Evolutionary conservation across 2,113 vertebrate species (phyloP).

Genomic region (Centropus bengalensis): DNA sequence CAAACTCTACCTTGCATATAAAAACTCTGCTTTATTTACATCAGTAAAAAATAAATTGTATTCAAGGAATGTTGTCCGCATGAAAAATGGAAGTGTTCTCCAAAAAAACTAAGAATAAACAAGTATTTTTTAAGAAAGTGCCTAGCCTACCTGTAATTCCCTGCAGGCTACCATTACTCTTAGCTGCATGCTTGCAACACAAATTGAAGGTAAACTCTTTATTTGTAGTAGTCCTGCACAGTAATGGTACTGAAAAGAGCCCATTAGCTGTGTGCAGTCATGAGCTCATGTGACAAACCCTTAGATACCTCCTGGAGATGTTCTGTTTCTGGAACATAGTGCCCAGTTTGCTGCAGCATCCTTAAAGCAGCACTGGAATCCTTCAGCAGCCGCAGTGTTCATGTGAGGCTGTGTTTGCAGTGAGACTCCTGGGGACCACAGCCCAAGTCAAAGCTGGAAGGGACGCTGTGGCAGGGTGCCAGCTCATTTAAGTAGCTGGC

Average conservation of each 20-base stretch:
- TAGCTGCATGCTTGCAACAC: neutral
- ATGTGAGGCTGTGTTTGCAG: neutral
- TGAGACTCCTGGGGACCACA: neutral
- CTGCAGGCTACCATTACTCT: neutral
- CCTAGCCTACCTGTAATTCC: neutral
- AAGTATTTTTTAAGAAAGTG: neutral
- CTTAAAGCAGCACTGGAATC: neutral
- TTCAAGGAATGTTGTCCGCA: neutral
- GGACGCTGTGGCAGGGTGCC: neutral
- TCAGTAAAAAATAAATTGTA: conserved; percentile 15
- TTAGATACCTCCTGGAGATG: neutral
- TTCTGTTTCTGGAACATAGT: neutral
- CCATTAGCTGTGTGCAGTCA: neutral
- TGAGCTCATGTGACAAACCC: neutral
- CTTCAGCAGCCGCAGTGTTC: neutral
- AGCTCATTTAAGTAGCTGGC: neutral
- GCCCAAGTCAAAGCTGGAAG: neutral
- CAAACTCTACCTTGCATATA: neutral
- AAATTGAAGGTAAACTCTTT: neutral
- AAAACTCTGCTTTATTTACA: conserved; percentile 51
- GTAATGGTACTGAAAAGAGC: neutral
- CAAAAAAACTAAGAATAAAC: neutral
- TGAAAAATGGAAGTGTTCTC: neutral
- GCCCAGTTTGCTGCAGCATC: neutral
- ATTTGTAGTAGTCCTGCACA: neutral